Base-by-base conservation (phyloP, 2,888 invertebrate species). In the Drosophila sordidapex region DNA sequence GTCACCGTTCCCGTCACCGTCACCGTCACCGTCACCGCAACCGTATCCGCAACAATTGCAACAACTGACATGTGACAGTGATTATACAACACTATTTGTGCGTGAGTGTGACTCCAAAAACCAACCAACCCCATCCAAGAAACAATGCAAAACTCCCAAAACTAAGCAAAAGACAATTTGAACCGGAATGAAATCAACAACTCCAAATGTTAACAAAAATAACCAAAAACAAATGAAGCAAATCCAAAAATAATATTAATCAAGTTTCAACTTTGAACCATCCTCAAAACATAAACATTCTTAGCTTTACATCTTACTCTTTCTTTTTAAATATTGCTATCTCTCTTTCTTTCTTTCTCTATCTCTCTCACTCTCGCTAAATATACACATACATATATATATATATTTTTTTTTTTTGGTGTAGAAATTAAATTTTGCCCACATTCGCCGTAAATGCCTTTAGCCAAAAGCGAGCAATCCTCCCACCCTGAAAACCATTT, bases 71-170 rank as follows among this genome's bases (percentile, higher is more conserved):
- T 93, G 76, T 88, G 91, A 92, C 90, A 92, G 91, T 92, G 92
- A 93, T 90, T 91, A 91, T 89, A 90, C 93, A 92, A 92, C 93
- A 92, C 92, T 93, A 91, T 92, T 92, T 92, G 93, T 93, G 93
- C 93, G 93, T 93, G 93, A 93, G 93, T 93, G 93, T 92, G 91
- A 85, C 84, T 86, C 89, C 80, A 79, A 70, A 76, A 69, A 74
- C 40, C 31, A 68, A 27, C 7, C 40, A 33, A 33, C 33, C 38
- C 48, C 40, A 38, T 64, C 83, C 52, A 58, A 53, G 38, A 27
- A 0, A 53, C 46, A 25, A 49, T 40, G 38, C 3, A 36, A 25
- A 27, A 60, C 35, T 21, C 25, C 27, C 52, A 31, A 31, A 31
- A 31, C 7, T 8, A 21, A 31, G 38, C 29, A 58, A 43, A 61